Conservation (phyloP, 2,797 vertebrate species). For the Anguilla anguilla region DNA sequence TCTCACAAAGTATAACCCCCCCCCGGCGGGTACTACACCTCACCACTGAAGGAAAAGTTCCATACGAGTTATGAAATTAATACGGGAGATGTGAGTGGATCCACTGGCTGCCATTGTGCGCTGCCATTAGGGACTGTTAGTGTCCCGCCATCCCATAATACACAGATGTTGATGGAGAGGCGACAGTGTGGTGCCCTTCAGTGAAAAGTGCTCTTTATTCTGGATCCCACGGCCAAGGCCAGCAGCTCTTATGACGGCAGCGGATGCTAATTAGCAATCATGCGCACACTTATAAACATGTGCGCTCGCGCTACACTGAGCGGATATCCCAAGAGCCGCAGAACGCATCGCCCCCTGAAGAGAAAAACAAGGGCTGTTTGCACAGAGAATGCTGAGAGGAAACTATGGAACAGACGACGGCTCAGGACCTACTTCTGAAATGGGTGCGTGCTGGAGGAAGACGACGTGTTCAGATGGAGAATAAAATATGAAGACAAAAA, state of each 20-base stretch:
- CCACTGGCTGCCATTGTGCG: not conserved
- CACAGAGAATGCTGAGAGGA: not conserved
- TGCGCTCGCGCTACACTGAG: not conserved
- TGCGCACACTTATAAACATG: not conserved
- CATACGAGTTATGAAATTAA: not conserved
- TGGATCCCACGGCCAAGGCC: not conserved
- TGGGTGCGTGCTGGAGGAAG: not conserved
- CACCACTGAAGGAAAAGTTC: not conserved
- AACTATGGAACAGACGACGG: not conserved
- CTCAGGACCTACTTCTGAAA: not conserved
- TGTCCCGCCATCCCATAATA: not conserved
- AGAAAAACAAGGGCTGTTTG: not conserved
- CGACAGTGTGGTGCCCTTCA: not conserved
- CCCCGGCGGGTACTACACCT: not conserved
- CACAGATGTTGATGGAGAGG: not conserved
- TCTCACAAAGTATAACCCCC: not conserved
- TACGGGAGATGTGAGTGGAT: not conserved
- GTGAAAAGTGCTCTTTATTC: not conserved
- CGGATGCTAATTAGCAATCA: not conserved
- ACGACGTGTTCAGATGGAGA: not conserved
- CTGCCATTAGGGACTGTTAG: not conserved
- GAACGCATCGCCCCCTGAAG: not conserved
- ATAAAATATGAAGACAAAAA: not conserved
- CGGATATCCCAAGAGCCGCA: too few species aligned
- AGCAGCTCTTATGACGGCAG: not conserved